Base-by-base conservation (phyloP, 1,140 invertebrate genomes). In the Ips typographus region DNA sequence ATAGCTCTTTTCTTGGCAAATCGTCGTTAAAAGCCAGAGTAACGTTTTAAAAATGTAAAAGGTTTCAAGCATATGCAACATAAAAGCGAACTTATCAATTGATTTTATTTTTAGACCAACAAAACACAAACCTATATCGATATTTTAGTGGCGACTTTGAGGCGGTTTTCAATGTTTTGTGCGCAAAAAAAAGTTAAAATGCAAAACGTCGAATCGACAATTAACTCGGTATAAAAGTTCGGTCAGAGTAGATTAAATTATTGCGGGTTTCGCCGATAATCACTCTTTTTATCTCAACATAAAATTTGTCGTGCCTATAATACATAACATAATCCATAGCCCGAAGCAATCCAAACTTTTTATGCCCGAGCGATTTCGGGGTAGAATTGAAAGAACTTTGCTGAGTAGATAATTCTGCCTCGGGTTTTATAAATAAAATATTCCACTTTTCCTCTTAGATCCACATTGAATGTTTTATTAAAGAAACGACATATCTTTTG, bases 351-450 rank as follows among this genome's bases (percentile, higher is more conserved):
- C n/a, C 37, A 58, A 65, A 65, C 64, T 65, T 65, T 65, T 65
- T 65, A 57, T 65, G n/a, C 64, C 64, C 52, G 22, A 43, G 22
- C 62, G 62, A 65, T 65, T 64, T 53, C 52, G 36, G 64, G 40
- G 8, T 40, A 53, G 64, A 65, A 65, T 65, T 65, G 62, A 65
- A 65, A 65, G 62, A 65, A 65, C 52, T 65, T 65, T 65, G 64
- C 64, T 65, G 64, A 65, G 64, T 65, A 65, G 64, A 65, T 65
- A 65, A 65, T 65, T 65, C 64, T 41, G 53, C 40, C 64, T 51
- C 41, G 41, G 64, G 44, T 57, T 65, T 65, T 65, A 65, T 65
- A 65, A 65, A 65, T 65, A 65, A 65, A 57, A 65, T 65, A 65
- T 65, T 65, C 64, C 62, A 8, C 43, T 22, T 65, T 65, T 47